Conservation (phyloP, 2,113 vertebrate genomes). For the Polypterus senegalus region DNA sequence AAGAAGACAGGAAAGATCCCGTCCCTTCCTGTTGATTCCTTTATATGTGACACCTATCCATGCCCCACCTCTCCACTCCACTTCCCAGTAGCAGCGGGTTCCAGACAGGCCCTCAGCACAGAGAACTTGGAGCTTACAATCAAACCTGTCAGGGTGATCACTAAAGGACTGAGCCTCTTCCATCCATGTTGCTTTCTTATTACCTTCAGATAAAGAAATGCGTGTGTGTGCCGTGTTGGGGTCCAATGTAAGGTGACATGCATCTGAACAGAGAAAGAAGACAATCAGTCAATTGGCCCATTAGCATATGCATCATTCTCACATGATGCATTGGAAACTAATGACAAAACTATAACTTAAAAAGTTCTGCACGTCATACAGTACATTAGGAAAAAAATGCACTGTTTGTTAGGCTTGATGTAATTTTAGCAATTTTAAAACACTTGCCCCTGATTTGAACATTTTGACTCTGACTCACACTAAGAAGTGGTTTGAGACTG, state of each 20-base stretch:
- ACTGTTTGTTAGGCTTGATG: too few species aligned
- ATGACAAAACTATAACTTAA: too few species aligned
- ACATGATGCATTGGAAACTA: too few species aligned
- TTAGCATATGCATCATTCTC: too few species aligned
- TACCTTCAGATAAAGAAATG: not conserved
- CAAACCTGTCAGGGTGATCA: not conserved
- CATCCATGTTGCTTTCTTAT: not conserved
- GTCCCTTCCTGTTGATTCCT: not conserved
- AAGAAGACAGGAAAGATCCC: not conserved
- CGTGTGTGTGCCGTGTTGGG: not conserved
- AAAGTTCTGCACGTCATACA: too few species aligned
- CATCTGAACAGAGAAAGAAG: not conserved
- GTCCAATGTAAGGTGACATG: not conserved
- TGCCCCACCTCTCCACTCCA: not conserved
- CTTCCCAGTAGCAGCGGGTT: not conserved
- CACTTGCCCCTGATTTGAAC: too few species aligned
- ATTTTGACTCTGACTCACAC: too few species aligned
- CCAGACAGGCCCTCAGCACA: not conserved
- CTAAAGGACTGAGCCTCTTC: not conserved
- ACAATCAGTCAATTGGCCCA: not conserved
- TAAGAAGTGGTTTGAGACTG: too few species aligned
- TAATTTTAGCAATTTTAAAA: too few species aligned
- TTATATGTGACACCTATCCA: constrained; percentile 20
- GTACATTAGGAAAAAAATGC: too few species aligned
- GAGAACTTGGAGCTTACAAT: not conserved